phyloP scores from a whole-genome alignment of 2,113 vertebrate genomes.

The Marcusenius ussheri region DNA sequence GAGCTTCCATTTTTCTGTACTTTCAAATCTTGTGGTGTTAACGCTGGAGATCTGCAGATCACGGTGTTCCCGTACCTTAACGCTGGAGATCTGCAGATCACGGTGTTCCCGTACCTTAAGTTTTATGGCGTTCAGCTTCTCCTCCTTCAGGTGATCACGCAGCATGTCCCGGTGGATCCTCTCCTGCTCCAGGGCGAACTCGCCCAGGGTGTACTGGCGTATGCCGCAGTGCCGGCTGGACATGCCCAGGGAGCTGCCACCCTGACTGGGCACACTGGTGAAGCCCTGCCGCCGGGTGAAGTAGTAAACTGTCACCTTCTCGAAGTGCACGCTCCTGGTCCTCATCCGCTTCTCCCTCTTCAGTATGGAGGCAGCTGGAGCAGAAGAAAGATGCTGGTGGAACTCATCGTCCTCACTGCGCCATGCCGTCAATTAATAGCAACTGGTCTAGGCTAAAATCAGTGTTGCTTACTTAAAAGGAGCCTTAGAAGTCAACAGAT shows the following conservation, averaged over 20 bases:
- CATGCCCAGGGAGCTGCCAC: conserved; percentile 88
- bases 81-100: not conserved
- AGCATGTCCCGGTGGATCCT: conserved; percentile 80
- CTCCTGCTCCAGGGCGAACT: conserved; percentile 86
- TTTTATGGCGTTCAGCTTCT: conserved; percentile 82
- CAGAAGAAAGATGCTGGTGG: not conserved
- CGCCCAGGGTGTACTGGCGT: conserved; percentile 77
- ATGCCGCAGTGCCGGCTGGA: conserved; percentile 79
- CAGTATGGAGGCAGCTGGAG: conserved; percentile 69
- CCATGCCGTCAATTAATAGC: not conserved
- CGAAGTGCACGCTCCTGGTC: conserved; percentile 81
- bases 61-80: conserved; percentile 64
- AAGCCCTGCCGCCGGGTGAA: conserved; percentile 86
- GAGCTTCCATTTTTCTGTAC: not conserved
- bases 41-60: not conserved
- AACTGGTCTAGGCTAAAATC: not conserved
- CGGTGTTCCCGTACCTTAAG: conserved; percentile 64
- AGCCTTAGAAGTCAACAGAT: not conserved
- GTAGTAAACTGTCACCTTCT: conserved; percentile 90
- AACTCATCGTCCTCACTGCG: not conserved
- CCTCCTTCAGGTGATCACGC: conserved; percentile 79
- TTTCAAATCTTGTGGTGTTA: not conserved
- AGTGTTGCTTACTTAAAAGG: not conserved
- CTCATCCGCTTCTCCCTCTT: conserved; percentile 77
- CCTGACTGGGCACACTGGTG: conserved; percentile 90